Conservation (phyloP, 2,888 invertebrate species). For the Dicyrtoma fusca region DNA sequence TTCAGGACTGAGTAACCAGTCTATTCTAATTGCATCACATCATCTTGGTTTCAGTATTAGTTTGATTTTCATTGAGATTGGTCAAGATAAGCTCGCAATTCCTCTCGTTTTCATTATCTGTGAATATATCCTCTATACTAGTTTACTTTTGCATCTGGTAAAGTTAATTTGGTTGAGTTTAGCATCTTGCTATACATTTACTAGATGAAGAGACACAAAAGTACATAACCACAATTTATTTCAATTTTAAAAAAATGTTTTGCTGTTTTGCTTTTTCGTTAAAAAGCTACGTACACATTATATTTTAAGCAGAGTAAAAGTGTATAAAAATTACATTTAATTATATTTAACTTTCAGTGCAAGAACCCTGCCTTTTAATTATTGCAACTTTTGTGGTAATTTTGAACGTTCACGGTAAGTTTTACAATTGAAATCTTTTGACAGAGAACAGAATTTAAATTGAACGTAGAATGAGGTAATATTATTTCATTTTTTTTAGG, state of each 20-base stretch:
- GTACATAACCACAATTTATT: too few species aligned
- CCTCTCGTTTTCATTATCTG: neutral
- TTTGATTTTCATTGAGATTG: conserved; percentile 23
- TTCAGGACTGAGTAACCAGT: too few species aligned
- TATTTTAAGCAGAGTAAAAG: neutral
- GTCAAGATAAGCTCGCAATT: too few species aligned
- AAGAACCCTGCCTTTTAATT: neutral
- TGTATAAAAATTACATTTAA: neutral
- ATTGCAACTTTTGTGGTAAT: neutral
- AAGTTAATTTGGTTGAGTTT: too few species aligned
- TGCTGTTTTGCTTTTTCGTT: neutral
- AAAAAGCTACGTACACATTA: neutral
- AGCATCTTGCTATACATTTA: too few species aligned
- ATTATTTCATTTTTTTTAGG: neutral
- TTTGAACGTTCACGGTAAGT: neutral
- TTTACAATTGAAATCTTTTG: conserved; percentile 6
- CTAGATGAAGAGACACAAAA: too few species aligned
- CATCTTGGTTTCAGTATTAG: conserved; percentile 15
- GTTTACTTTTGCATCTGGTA: too few species aligned
- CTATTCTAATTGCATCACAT: conserved; percentile 15
- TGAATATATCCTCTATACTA: too few species aligned
- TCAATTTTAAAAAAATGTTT: too few species aligned
- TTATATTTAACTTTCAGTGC: conserved; percentile 15
- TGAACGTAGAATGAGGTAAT: too few species aligned
- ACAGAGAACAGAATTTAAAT: too few species aligned